Evolutionary conservation across 2,113 vertebrate species (phyloP).

Genomic region (Triplophysa siluroides): DNA sequence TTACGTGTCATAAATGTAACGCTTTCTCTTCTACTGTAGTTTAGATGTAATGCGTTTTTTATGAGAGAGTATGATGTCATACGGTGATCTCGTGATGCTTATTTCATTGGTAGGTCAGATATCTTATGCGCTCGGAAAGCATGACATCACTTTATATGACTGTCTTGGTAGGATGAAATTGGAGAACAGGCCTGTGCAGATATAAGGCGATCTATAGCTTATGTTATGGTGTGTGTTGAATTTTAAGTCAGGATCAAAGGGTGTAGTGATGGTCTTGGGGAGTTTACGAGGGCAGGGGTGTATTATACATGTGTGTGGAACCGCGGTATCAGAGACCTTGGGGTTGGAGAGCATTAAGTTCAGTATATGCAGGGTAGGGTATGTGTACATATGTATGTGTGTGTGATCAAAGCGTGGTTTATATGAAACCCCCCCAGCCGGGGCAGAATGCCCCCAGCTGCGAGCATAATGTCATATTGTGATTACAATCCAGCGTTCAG

Average conservation of each 20-base stretch:
- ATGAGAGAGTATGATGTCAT: neutral
- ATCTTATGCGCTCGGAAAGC: slow-evolving; percentile 9
- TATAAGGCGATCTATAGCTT: slow-evolving; percentile 26
- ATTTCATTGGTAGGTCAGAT: neutral
- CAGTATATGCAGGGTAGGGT: slow-evolving; percentile 1
- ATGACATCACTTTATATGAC: slow-evolving; percentile 7
- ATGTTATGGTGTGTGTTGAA: slow-evolving; percentile 18
- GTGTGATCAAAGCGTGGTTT: slow-evolving; percentile 32
- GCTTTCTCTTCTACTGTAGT: too few relatives aligned
- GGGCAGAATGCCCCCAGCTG: neutral
- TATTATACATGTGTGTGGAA: slow-evolving; percentile 1
- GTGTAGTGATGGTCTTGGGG: slow-evolving; percentile 8
- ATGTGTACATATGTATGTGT: neutral
- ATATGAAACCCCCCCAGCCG: neutral
- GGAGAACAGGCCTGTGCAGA: slow-evolving; percentile 28
- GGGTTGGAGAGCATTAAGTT: slow-evolving; percentile 14
- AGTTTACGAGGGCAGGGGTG: neutral
- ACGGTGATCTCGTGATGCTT: neutral
- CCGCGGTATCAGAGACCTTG: neutral
- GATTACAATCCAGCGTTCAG: neutral
- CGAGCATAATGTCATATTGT: slow-evolving; percentile 5
- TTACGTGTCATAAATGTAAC: too few relatives aligned
- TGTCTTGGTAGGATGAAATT: slow-evolving; percentile 29
- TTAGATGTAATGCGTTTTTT: too few relatives aligned
- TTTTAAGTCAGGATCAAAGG: slow-evolving; percentile 29